Conservation (phyloP, 2,888 invertebrate genomes). For the Drosophila aldrichi region DNA sequence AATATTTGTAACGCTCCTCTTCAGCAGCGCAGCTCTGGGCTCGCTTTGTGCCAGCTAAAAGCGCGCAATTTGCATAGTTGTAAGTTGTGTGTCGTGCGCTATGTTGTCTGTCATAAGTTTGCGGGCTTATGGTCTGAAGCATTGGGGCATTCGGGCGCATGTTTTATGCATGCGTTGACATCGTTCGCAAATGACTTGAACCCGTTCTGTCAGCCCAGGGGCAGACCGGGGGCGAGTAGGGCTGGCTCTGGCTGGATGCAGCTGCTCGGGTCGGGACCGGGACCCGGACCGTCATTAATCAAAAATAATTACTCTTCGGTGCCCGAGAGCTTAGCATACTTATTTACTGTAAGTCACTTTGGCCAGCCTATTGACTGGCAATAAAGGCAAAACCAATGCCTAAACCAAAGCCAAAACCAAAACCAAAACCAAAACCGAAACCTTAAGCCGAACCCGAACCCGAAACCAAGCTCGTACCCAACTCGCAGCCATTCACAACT, state of each 20-base stretch:
- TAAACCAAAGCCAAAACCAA: conserved; percentile 5
- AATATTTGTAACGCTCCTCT: conserved; percentile 53
- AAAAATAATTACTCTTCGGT: conserved; percentile 64
- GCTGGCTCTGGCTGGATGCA: conserved; percentile 21
- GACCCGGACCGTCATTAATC: conserved; percentile 51
- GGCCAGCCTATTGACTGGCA: conserved; percentile 43
- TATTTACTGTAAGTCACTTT: conserved; percentile 29
- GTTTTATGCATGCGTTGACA: conserved; percentile 80
- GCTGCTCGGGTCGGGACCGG: conserved; percentile 27
- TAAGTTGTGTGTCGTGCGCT: conserved; percentile 50
- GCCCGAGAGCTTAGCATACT: conserved; percentile 48
- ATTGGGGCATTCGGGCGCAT: conserved; percentile 44
- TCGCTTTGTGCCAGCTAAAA: conserved; percentile 67
- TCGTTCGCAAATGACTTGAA: conserved; percentile 73
- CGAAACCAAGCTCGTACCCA: background rate
- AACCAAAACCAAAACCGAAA: background rate
- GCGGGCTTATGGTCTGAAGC: background rate
- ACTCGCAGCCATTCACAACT: background rate
- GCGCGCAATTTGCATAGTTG: conserved; percentile 78
- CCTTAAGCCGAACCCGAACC: background rate
- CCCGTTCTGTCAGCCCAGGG: background rate
- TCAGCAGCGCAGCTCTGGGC: conserved; percentile 31
- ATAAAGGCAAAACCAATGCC: too few species aligned
- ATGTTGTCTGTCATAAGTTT: conserved; percentile 68
- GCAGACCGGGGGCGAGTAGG: too few species aligned